Conservation (phyloP, 1,140 invertebrate genomes). For the Sipha flava region DNA sequence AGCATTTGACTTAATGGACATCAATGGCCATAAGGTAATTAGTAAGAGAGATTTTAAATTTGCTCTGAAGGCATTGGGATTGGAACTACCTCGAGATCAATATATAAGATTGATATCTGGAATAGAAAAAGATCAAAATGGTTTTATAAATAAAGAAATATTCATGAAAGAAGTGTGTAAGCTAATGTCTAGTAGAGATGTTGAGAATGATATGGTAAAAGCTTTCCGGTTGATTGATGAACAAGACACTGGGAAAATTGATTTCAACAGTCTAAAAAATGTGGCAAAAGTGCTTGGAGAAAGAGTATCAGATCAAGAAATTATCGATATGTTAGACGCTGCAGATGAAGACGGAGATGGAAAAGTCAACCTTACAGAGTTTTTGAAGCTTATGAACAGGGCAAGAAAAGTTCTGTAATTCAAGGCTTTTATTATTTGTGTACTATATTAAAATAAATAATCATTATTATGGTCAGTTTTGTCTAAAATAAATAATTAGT, state of each 20-base stretch:
- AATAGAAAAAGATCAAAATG: background rate
- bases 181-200: background rate
- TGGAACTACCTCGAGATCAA: background rate
- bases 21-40: background rate
- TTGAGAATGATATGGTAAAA: background rate
- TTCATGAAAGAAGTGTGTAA: background rate
- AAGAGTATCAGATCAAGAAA: background rate
- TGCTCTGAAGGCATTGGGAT: background rate
- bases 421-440: background rate
- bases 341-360: constrained; percentile 21
- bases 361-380: background rate
- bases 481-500: background rate
- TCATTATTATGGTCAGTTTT: background rate
- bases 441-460: background rate
- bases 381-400: background rate
- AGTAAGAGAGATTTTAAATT: background rate
- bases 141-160: background rate
- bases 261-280: background rate
- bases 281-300: background rate
- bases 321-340: background rate
- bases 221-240: constrained; percentile 13
- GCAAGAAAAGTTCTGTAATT: background rate
- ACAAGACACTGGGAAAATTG: background rate
- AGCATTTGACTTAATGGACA: constrained; percentile 10
- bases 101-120: background rate